Percentiles rank a stretch among this genome's conserved stretches.
These are phyloP conservation scores for Aphelenchoides besseyi DNA, from an alignment of 1,140 invertebrate genomes.

Conservation along the genomic window DNA sequence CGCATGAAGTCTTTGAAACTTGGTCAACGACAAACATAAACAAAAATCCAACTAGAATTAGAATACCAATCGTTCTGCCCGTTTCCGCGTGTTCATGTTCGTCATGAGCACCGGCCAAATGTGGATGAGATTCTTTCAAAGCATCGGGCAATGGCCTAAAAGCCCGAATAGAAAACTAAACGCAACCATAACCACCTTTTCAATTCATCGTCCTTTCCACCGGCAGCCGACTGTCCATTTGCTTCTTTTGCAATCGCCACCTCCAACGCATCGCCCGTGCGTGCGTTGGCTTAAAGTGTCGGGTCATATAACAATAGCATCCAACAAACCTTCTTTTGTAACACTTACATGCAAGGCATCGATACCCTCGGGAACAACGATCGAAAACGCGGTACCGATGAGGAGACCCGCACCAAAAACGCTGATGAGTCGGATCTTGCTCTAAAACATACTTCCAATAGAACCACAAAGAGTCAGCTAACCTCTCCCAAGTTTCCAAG, in stretches of 20 bases:
- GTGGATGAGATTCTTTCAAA: constrained; percentile 21
- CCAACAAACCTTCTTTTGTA: constrained; percentile 9
- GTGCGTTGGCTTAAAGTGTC: constrained; percentile 5
- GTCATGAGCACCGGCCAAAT: constrained; percentile 29
- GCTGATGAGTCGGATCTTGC: constrained; percentile 86
- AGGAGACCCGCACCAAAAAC: constrained; percentile 91
- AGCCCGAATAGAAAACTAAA: constrained; percentile 19
- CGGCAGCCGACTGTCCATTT: not conserved
- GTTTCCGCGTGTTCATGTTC: constrained; percentile 53
- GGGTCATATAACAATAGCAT: constrained; percentile 25
- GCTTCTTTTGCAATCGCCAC: constrained; percentile 15
- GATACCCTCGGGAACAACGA: constrained; percentile 98
- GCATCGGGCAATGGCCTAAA: constrained; percentile 23
- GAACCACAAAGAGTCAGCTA: constrained; percentile 56
- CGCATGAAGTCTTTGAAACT: constrained; percentile 37
- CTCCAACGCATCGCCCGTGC: not conserved
- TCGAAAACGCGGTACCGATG: constrained; percentile 92
- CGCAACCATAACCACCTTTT: constrained; percentile 14
- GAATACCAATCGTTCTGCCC: constrained; percentile 69
- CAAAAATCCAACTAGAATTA: constrained; percentile 81
- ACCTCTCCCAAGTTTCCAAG: constrained; percentile 90
- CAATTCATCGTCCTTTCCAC: not conserved
- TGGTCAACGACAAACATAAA: constrained; percentile 92
- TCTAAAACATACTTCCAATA: constrained; percentile 68
- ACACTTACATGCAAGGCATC: constrained; percentile 70